phyloP scores from a whole-genome alignment of 2,113 vertebrate genomes.

The Mixornis gularis region DNA sequence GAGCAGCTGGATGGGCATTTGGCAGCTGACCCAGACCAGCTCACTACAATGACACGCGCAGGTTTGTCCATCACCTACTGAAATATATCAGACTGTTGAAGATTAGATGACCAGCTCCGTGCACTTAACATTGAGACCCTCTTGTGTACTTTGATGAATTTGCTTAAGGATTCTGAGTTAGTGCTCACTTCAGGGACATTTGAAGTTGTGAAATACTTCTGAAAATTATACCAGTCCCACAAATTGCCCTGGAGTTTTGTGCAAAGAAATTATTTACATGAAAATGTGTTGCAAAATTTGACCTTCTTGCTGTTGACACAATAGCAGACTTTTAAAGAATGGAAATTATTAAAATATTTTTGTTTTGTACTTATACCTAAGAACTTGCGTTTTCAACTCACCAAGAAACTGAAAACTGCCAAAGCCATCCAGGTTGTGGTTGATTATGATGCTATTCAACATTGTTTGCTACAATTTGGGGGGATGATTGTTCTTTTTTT shows the following conservation, averaged over 20 bases:
- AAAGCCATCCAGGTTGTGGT: background rate
- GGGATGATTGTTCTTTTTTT: accelerated
- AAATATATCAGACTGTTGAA: background rate
- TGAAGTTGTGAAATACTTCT: background rate
- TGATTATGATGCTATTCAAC: background rate
- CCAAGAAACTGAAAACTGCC: background rate
- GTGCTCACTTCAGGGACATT: background rate
- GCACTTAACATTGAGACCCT: background rate
- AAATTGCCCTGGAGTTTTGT: background rate
- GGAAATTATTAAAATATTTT: background rate
- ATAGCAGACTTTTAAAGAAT: background rate
- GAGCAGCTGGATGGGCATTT: accelerated
- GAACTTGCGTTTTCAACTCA: background rate
- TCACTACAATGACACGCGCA: no score
- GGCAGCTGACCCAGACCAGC: background rate
- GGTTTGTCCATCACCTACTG: background rate
- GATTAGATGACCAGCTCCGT: background rate
- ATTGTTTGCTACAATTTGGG: background rate
- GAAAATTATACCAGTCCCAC: background rate
- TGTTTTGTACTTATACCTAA: background rate
- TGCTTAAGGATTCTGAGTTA: background rate
- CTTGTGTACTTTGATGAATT: background rate
- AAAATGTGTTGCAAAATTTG: background rate
- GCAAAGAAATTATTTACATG: background rate
- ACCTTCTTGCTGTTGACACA: background rate